These are phyloP conservation scores for Hipposideros larvatus DNA, from an alignment of 2,797 vertebrate genomes.

Conservation along the genomic window DNA sequence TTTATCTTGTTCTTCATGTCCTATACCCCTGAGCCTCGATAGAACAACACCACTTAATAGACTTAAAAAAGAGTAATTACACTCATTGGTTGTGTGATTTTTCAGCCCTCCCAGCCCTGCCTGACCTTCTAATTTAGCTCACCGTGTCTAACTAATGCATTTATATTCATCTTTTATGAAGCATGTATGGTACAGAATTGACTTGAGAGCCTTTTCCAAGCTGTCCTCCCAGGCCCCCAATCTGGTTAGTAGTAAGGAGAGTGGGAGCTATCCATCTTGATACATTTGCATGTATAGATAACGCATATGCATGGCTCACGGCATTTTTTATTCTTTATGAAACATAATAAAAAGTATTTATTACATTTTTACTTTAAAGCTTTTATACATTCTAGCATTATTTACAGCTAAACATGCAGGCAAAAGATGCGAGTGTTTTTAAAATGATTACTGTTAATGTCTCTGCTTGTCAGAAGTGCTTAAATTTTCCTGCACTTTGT, in stretches of 20 bases:
- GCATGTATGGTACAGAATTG: conserved; percentile 89
- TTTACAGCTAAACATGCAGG: conserved; percentile 90
- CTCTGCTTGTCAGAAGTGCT: conserved; percentile 90
- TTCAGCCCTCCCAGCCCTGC: conserved; percentile 92
- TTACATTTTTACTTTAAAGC: conserved; percentile 86
- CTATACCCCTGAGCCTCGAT: conserved; percentile 92
- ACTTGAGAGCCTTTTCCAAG: conserved; percentile 88
- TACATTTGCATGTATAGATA: conserved; percentile 60
- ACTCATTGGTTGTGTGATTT: conserved; percentile 92
- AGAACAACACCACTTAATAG: conserved; percentile 94
- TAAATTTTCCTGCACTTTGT: conserved; percentile 90
- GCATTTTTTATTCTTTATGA: conserved; percentile 84
- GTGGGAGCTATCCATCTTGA: not conserved
- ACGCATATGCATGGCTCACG: conserved; percentile 44
- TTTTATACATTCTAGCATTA: conserved; percentile 88
- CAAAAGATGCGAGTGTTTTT: conserved; percentile 89
- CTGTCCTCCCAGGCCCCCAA: conserved; percentile 85
- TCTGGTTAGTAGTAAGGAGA: conserved; percentile 77
- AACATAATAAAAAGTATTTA: conserved; percentile 86
- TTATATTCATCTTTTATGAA: conserved; percentile 92
- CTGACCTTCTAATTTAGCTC: conserved; percentile 94
- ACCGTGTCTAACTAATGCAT: conserved; percentile 92
- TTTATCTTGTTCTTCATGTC: conserved; percentile 94
- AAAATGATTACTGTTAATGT: conserved; percentile 91
- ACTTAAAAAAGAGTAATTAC: conserved; percentile 95